phyloP scores from a whole-genome alignment of 1,140 invertebrate species.

The Drosophila tristis region DNA sequence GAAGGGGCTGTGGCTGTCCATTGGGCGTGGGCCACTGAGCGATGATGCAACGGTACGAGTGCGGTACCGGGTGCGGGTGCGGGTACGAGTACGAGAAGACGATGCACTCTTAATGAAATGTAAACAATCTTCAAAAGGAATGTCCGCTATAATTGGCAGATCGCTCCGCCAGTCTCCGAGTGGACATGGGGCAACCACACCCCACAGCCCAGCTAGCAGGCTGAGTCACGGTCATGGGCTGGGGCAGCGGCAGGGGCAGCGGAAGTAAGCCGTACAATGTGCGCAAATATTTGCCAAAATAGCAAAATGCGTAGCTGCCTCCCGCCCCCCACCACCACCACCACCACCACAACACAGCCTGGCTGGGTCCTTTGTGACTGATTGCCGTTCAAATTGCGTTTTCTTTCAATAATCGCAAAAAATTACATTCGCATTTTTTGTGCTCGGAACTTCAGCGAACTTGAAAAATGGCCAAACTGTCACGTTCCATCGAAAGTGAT shows the following conservation, averaged over 20 bases:
- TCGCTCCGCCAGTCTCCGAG: constrained; percentile 16
- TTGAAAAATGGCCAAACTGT: constrained; percentile 73
- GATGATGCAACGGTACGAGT: constrained; percentile 33
- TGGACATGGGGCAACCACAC: background rate
- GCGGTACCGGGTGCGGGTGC: background rate
- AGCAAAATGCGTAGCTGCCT: constrained; percentile 16
- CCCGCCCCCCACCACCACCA: background rate
- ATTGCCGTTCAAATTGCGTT: constrained; percentile 59
- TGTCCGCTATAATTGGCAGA: constrained; percentile 77
- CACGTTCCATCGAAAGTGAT: constrained; percentile 60
- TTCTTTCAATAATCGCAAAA: constrained; percentile 69
- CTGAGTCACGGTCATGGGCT: too few species aligned
- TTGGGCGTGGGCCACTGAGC: constrained; percentile 4
- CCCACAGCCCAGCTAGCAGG: background rate
- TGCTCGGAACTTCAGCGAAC: constrained; percentile 29
- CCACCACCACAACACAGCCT: too few species aligned
- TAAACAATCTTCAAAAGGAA: constrained; percentile 80
- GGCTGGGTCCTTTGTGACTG: constrained; percentile 33
- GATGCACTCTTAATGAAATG: constrained; percentile 78
- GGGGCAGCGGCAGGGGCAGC: background rate
- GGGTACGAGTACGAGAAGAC: background rate
- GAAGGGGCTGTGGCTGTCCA: background rate
- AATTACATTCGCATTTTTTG: constrained; percentile 61
- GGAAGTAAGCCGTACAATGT: constrained; percentile 45
- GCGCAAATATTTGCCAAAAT: constrained; percentile 59